Percentiles rank a stretch among this genome's conserved stretches.
phyloP scores from a whole-genome alignment of 2,888 invertebrate genomes.

The Eugnorisma glareosa region DNA sequence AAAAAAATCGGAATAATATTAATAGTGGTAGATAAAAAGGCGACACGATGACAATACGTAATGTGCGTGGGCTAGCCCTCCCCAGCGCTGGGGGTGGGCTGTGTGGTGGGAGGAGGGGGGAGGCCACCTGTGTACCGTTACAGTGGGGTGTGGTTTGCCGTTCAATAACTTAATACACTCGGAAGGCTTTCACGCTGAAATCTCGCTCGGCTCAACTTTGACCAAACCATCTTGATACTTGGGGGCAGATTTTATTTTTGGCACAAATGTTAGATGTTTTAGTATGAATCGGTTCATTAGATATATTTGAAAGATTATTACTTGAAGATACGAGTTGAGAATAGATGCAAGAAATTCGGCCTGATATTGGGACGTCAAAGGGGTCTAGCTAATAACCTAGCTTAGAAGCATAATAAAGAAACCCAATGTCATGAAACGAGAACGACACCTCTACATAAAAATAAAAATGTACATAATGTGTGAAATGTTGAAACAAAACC shows the following conservation, averaged over 20 bases:
- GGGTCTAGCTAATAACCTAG: neutral
- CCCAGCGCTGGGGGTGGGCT: slow-evolving; percentile 66
- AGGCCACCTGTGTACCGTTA: slow-evolving; percentile 85
- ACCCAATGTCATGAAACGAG: neutral
- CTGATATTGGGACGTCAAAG: neutral
- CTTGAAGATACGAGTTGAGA: neutral
- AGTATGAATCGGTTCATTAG: neutral
- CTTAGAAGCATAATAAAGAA: neutral
- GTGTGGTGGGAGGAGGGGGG: slow-evolving; percentile 68
- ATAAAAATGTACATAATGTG: neutral
- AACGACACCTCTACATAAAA: neutral
- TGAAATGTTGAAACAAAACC: slow-evolving; percentile 3
- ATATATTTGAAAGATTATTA: neutral
- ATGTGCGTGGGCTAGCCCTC: slow-evolving; percentile 79
- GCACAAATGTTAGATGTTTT: neutral
- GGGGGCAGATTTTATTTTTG: slow-evolving; percentile 9
- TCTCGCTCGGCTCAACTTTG: slow-evolving; percentile 82
- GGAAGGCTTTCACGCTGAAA: slow-evolving; percentile 90
- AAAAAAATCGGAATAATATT: slow-evolving; percentile 64
- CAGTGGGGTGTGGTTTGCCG: slow-evolving; percentile 91
- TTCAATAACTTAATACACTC: slow-evolving; percentile 91
- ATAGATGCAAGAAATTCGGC: neutral
- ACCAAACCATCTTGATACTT: slow-evolving; percentile 76
- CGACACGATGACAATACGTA: slow-evolving; percentile 81
- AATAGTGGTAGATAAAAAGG: slow-evolving; percentile 72